Evolutionary conservation across 2,797 vertebrate species (phyloP), one percentile per base, ranked within the genome.

Genomic region (Darevskia nairensis): DNA sequence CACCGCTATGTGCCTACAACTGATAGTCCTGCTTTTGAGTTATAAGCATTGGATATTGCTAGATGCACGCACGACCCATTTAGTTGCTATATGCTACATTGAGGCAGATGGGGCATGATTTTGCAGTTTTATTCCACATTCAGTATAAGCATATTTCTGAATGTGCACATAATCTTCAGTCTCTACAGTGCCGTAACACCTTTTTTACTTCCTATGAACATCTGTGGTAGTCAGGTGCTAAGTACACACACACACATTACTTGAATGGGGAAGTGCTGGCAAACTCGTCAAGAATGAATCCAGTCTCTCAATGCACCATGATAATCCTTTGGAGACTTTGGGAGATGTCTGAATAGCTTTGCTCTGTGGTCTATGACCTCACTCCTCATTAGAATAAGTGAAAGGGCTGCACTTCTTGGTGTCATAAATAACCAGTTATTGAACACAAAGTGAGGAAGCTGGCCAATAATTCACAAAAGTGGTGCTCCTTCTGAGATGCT

Each of bases 351-450:
- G 32, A 21, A 69, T 89, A 64, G 17, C 25, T 91, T 93, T 61
- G 27, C 21, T 72, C 59, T 87, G 84, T 74, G 85, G 66, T 46
- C 55, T 78, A 61, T 90, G 74, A 77, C 86, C 92, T 87, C 86
- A 64, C 41, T 91, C 17, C 1, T 85, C 61, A 25, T 92, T 87
- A 71, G 44, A 91, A 79, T 78, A 90, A 92, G 74, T 87, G 82
- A 89, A 93, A 92, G 71, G 77, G 35, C 46, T 93, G 86, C 29
- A 19, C 46, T 92, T 80, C 13, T 92, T 91, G 5, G 4, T 89
- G 68, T 81, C 55, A 27, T 86, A 92, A 93, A 94, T 89, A 94
- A 94, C 89, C 61, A 29, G 39, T 85, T 39, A 88, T 85, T 75
- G 41, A 88, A 8, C 32, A 90, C 6, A 2, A 86, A 88, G 32